Percentiles rank a stretch among this genome's conserved stretches.
phyloP scores from a whole-genome alignment of 2,888 invertebrate species.

The Acrocyrtus sp. region DNA sequence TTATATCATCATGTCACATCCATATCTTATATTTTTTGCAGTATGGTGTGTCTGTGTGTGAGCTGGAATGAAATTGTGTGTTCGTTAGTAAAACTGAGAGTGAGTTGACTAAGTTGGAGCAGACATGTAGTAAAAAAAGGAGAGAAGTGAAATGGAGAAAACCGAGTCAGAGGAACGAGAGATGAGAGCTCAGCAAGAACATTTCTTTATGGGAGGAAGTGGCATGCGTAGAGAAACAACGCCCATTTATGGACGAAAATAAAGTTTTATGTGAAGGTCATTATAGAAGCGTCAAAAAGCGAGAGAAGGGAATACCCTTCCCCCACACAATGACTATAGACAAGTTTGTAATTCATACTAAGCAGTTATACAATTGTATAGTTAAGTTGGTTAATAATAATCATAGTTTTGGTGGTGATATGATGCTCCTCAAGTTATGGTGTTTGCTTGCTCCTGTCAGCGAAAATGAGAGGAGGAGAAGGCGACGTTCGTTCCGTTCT shows the following conservation, averaged over 20 bases:
- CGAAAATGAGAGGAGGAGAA: conserved; percentile 4
- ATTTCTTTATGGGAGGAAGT: conserved; percentile 47
- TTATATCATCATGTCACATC: neutral
- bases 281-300: conserved; percentile 27
- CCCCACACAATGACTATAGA: too few relatives aligned
- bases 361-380: neutral
- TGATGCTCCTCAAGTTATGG: neutral
- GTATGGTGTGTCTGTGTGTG: neutral
- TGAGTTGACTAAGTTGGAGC: neutral
- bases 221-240: conserved; percentile 60
- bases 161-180: neutral
- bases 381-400: neutral
- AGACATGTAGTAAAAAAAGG: conserved; percentile 29
- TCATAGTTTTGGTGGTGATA: neutral
- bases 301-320: too few relatives aligned
- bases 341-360: neutral
- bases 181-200: conserved; percentile 20
- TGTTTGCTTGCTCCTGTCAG: conserved; percentile 31
- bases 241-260: conserved; percentile 60
- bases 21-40: neutral
- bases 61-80: conserved; percentile 1
- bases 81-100: conserved; percentile 15
- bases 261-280: conserved; percentile 58
- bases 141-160: conserved; percentile 2
- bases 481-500: conserved; percentile 18